Evolutionary conservation across 2,888 invertebrate genomes (phyloP), one percentile per base, ranked within the genome.

Genomic region (Malacosoma neustria): DNA sequence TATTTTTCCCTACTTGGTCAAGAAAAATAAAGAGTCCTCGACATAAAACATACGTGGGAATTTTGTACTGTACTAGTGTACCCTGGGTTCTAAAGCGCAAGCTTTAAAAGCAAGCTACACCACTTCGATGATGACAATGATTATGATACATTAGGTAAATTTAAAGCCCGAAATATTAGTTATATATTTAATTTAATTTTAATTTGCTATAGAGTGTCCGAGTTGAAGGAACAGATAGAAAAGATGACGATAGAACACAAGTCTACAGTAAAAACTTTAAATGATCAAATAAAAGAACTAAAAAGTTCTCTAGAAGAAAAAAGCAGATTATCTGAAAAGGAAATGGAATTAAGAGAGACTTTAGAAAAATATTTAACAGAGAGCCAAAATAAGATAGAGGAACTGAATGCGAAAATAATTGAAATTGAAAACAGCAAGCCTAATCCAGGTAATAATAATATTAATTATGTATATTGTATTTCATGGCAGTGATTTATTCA

Each of bases 211-310:
- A 84, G 84, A 46, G 51, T 79, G 29, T 43, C 48, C 36, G 66
- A 68, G 40, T 50, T 82, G 4, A 82, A 72, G 54, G 70, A 74
- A 37, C 64, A 74, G 50, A 63, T 80, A 30, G 68, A 74, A 51
- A 59, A 46, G 34, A 46, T 75, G 46, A 65, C 61, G 1, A 38
- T 43, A 12, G 59, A 76, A 40, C 68, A 79, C 35, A 73, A 75
- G 45, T 14, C 58, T 14, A 46, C 58, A 11, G 42, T 73, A 39
- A 62, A 70, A 37, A 74, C 75, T 11, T 44, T 77, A 41, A 66
- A 56, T 33, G 57, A 51, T 37, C 64, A 77, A 47, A 47, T 81
- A n/a, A 74, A 69, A 48, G 69, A 72, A 32, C 40, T 64, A 1
- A 68, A 59, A 35, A 40, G 42, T 14, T 49, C 52, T 15, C 42